Percentiles rank a stretch among this genome's conserved stretches.
These are phyloP conservation scores for Dinomys branickii DNA, from an alignment of 2,113 vertebrate genomes.

Conservation along the genomic window DNA sequence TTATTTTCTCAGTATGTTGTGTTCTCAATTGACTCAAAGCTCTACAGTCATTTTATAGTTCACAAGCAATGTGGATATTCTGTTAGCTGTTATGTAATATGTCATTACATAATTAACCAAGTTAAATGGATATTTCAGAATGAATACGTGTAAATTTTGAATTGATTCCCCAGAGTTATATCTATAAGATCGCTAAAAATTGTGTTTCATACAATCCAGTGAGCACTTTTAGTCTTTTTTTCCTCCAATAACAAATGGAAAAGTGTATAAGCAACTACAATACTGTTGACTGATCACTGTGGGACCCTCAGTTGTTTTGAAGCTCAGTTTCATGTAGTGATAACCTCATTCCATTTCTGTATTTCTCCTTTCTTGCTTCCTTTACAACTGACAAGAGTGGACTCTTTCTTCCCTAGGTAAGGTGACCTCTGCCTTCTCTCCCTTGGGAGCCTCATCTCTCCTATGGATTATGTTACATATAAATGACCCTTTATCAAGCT, in stretches of 20 bases:
- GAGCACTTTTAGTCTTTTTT: neutral
- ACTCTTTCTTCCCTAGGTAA: neutral
- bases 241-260: neutral
- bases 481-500: neutral
- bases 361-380: neutral
- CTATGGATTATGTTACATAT: neutral
- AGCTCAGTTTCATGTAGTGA: neutral
- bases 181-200: neutral
- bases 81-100: neutral
- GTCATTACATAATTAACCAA: neutral
- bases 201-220: neutral
- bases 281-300: neutral
- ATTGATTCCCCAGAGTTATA: neutral
- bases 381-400: neutral
- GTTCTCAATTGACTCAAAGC: neutral
- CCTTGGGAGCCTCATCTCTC: neutral
- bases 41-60: neutral
- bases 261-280: neutral
- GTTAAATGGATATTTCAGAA: neutral
- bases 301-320: neutral
- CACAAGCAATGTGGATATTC: neutral
- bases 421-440: neutral
- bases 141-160: neutral
- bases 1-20: neutral
- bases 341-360: neutral